Conservation (phyloP, 1,140 invertebrate species). For the Aporrectodea caliginosa region DNA sequence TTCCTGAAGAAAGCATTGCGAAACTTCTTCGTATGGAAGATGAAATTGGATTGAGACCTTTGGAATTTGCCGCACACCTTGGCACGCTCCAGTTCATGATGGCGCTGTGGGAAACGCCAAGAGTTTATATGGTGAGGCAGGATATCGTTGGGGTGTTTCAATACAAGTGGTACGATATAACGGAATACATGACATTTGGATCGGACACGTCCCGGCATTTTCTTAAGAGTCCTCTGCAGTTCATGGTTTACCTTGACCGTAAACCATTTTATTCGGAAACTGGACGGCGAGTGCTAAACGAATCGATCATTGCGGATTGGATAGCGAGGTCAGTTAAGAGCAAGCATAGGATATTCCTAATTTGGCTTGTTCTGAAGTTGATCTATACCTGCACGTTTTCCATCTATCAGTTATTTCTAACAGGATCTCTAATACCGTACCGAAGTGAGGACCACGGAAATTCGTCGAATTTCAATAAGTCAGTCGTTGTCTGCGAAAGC, state of each 20-base stretch:
- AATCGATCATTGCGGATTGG: background rate
- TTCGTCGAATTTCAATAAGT: background rate
- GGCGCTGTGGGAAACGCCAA: background rate
- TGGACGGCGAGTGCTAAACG: background rate
- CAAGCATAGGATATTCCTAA: background rate
- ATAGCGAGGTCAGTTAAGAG: background rate
- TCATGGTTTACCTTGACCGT: background rate
- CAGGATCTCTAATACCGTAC: background rate
- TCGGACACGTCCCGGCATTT: background rate
- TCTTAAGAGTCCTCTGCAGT: background rate
- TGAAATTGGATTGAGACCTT: background rate
- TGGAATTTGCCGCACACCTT: background rate
- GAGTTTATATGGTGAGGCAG: background rate
- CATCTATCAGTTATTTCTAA: background rate
- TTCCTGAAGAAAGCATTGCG: background rate
- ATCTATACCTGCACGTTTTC: background rate
- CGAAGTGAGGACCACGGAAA: background rate
- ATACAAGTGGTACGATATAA: background rate
- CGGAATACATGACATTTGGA: background rate
- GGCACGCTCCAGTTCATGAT: background rate
- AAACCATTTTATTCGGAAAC: background rate
- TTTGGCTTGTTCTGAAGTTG: background rate
- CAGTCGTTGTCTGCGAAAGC: background rate
- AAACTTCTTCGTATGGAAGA: background rate
- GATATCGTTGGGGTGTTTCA: background rate